phyloP scores from a whole-genome alignment of 2,888 invertebrate species.

The Thyatira batis region DNA sequence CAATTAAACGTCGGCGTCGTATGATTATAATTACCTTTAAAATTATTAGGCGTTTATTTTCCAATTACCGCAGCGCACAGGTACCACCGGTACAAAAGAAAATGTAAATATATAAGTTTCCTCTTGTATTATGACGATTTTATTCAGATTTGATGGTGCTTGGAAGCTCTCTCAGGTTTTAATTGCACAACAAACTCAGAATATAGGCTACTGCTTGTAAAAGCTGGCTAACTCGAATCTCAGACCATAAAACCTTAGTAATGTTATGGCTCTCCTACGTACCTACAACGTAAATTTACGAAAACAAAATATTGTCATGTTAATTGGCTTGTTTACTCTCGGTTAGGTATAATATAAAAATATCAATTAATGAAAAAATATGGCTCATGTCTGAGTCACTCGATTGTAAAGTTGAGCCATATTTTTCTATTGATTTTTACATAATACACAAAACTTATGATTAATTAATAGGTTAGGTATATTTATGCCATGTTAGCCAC shows the following conservation, averaged over 20 bases:
- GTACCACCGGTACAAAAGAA: no score
- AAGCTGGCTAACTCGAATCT: not conserved
- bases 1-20: no score
- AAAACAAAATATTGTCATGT: not conserved
- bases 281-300: not conserved
- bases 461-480: no score
- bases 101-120: not conserved
- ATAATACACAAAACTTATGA: no score
- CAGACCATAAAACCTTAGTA: not conserved
- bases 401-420: no score
- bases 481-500: no score
- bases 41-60: no score
- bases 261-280: not conserved
- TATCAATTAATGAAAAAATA: not conserved
- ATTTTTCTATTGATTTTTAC: no score
- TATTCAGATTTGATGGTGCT: not conserved
- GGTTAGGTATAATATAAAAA: not conserved
- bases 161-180: not conserved
- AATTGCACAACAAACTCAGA: not conserved
- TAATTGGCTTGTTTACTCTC: not conserved
- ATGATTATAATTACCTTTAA: no score
- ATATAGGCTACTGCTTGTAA: not conserved
- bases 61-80: no score
- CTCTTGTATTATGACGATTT: no score
- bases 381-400: no score